Evolutionary conservation across 2,113 vertebrate genomes (phyloP).

Genomic region (Channa argus): DNA sequence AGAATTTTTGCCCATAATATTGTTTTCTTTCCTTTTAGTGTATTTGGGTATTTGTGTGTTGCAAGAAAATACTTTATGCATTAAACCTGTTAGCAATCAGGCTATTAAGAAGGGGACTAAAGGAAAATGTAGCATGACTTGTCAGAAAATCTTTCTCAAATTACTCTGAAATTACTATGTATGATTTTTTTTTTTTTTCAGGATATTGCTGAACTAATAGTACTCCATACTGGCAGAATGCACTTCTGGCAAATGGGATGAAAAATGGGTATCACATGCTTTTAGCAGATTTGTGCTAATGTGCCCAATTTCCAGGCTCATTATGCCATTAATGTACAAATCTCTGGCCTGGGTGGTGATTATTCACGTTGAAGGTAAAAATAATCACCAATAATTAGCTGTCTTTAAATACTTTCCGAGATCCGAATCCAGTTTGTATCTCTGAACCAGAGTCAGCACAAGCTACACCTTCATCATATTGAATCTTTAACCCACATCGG

Average conservation of each 20-base stretch:
- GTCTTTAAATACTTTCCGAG: slow-evolving; percentile 39
- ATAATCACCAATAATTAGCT: slow-evolving; percentile 76
- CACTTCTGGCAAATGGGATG: slow-evolving; percentile 70
- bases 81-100: background rate
- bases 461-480: slow-evolving; percentile 8
- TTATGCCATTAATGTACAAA: slow-evolving; percentile 78
- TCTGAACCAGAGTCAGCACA: slow-evolving; percentile 35
- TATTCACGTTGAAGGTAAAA: slow-evolving; percentile 78
- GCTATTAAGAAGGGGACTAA: slow-evolving; percentile 6
- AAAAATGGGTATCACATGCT: slow-evolving; percentile 78
- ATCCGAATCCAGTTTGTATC: slow-evolving; percentile 34
- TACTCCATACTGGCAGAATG: slow-evolving; percentile 53
- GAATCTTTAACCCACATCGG: background rate
- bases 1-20: slow-evolving; percentile 12
- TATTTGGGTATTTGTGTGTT: too few relatives aligned
- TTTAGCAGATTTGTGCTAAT: slow-evolving; percentile 79
- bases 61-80: too few relatives aligned
- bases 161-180: slow-evolving; percentile 49
- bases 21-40: background rate
- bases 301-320: slow-evolving; percentile 77
- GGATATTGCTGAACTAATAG: slow-evolving; percentile 48
- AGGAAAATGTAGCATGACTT: slow-evolving; percentile 40
- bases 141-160: slow-evolving; percentile 53
- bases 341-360: slow-evolving; percentile 71
- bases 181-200: slow-evolving; percentile 20